These are phyloP conservation scores for Achatina immaculata DNA, from an alignment of 1,140 invertebrate genomes.

Conservation along the genomic window DNA sequence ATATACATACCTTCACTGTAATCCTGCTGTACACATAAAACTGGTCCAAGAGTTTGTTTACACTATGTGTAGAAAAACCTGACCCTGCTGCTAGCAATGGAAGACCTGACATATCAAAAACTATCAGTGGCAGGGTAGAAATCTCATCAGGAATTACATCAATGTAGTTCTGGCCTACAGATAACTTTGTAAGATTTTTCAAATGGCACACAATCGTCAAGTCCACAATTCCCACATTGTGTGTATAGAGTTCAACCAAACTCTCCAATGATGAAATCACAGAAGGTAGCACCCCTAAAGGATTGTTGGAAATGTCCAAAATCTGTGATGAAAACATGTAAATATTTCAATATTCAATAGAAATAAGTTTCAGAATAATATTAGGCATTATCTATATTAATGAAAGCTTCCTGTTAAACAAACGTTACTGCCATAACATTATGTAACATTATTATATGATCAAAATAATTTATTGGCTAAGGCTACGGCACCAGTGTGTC, in stretches of 20 bases:
- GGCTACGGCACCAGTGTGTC: too few species aligned
- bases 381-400: too few species aligned
- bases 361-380: neutral
- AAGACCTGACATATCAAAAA: conserved; percentile 50
- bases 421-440: too few species aligned
- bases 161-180: conserved; percentile 45
- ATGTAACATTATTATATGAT: too few species aligned
- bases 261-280: conserved; percentile 40
- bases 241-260: conserved; percentile 48
- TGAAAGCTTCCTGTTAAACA: too few species aligned
- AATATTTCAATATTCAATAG: neutral
- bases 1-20: conserved; percentile 16
- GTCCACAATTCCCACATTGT: conserved; percentile 54
- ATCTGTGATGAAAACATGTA: conserved; percentile 6
- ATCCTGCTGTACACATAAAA: conserved; percentile 30
- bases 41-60: conserved; percentile 21
- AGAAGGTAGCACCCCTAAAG: conserved; percentile 50
- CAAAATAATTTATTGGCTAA: too few species aligned
- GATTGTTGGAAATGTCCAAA: conserved; percentile 55
- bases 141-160: conserved; percentile 36
- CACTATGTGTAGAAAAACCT: neutral
- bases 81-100: conserved; percentile 34
- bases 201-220: conserved; percentile 45
- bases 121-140: conserved; percentile 20
- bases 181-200: conserved; percentile 45